Conservation (phyloP, 2,888 invertebrate species). For the Cistogaster globosa region DNA sequence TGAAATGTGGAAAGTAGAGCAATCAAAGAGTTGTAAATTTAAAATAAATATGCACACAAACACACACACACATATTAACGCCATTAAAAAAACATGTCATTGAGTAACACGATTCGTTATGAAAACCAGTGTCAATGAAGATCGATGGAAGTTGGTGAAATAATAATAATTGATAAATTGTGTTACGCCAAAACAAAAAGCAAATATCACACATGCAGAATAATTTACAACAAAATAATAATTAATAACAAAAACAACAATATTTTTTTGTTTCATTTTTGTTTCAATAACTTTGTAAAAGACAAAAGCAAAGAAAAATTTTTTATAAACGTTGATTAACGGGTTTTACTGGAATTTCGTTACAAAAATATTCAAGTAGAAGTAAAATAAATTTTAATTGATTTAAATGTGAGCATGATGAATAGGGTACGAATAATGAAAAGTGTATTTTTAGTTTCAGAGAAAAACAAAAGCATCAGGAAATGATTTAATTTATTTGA, state of each 20-base stretch:
- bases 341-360: too few species aligned
- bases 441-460: too few species aligned
- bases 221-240: not conserved
- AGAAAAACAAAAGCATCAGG: too few species aligned
- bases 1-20: not conserved
- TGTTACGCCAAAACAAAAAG: conserved; percentile 1
- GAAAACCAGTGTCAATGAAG: conserved; percentile 65
- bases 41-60: not conserved
- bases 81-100: conserved; percentile 19
- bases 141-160: conserved; percentile 65
- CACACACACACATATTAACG: conserved; percentile 9
- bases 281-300: too few species aligned
- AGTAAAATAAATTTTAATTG: too few species aligned
- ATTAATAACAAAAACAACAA: conserved; percentile 6
- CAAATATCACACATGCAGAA: not conserved
- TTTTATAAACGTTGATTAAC: too few species aligned
- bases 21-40: not conserved
- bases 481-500: too few species aligned
- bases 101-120: conserved; percentile 33
- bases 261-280: not conserved
- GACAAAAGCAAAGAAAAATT: too few species aligned
- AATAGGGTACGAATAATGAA: too few species aligned
- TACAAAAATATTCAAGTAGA: too few species aligned
- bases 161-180: conserved; percentile 54
- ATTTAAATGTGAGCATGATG: too few species aligned